These are phyloP conservation scores for Phoebastria nigripes DNA, from an alignment of 2,797 vertebrate species.

Conservation along the genomic window DNA sequence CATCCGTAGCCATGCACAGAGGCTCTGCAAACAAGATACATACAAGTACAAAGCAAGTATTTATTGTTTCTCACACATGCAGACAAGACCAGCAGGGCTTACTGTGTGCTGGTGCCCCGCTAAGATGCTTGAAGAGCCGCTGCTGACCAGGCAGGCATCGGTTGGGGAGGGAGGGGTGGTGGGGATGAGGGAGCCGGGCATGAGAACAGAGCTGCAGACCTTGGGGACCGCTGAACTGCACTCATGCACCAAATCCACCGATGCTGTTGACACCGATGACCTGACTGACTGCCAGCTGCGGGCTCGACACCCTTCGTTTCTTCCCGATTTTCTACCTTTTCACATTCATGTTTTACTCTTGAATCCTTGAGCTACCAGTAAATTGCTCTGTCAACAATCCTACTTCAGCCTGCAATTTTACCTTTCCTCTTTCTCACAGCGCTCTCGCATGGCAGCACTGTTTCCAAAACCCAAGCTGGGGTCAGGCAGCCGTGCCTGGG, in stretches of 20 bases:
- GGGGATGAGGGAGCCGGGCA: accelerated
- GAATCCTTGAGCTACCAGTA: neutral
- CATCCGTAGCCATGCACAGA: neutral
- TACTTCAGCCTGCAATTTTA: neutral
- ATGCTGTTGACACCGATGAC: accelerated
- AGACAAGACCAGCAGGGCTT: neutral
- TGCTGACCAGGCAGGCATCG: neutral
- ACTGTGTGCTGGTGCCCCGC: neutral
- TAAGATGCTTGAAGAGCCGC: neutral
- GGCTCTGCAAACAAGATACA: neutral
- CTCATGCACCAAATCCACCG: accelerated
- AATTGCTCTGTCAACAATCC: neutral
- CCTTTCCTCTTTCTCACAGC: accelerated
- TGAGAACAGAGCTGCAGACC: neutral
- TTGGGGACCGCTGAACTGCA: neutral
- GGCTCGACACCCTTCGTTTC: neutral
- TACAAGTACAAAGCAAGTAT: neutral
- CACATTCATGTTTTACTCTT: neutral
- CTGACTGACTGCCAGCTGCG: neutral
- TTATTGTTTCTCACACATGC: neutral
- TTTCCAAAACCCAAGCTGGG: accelerated
- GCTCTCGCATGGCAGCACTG: accelerated
- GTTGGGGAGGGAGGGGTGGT: accelerated
- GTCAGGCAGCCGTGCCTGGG: accelerated
- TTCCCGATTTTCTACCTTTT: neutral